phyloP scores from a whole-genome alignment of 1,140 invertebrate genomes.

The Drosophila miranda region DNA sequence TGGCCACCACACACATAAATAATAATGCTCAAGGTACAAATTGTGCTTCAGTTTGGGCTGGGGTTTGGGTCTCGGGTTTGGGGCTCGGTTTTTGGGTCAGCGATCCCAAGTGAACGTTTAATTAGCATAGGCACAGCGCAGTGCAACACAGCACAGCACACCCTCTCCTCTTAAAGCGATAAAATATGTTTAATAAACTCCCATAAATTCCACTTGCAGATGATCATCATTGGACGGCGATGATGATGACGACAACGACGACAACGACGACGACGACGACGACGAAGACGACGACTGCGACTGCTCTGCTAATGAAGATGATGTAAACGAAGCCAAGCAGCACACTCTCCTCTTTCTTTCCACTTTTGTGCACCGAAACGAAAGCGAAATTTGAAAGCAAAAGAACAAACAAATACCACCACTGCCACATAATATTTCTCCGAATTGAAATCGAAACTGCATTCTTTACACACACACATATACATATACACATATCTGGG shows the following conservation, averaged over 20 bases:
- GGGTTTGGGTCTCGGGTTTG: slow-evolving; percentile 14
- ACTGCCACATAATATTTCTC: slow-evolving; percentile 35
- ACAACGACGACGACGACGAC: too few relatives aligned
- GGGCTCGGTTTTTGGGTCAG: slow-evolving; percentile 48
- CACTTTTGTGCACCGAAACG: slow-evolving; percentile 25
- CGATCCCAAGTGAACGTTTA: slow-evolving; percentile 58
- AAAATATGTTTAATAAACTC: slow-evolving; percentile 48
- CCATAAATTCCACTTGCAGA: slow-evolving; percentile 53
- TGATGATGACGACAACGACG: slow-evolving; percentile 4
- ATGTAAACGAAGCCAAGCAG: slow-evolving; percentile 56
- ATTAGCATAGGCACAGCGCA: slow-evolving; percentile 56
- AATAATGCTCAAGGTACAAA: slow-evolving; percentile 27
- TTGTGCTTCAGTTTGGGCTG: slow-evolving; percentile 23
- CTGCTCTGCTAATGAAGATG: slow-evolving; percentile 53
- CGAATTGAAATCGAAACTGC: slow-evolving; percentile 42
- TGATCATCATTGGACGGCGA: slow-evolving; percentile 7
- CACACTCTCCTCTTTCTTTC: slow-evolving; percentile 31
- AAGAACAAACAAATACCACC: slow-evolving; percentile 25
- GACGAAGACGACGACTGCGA: slow-evolving; percentile 7
- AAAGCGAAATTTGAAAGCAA: slow-evolving; percentile 45
- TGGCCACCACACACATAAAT: slow-evolving; percentile 26
- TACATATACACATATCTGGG: slow-evolving; percentile 14
- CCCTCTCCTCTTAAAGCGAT: slow-evolving; percentile 9
- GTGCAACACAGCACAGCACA: slow-evolving; percentile 11
- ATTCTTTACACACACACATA: slow-evolving; percentile 36